A percentile compares a stretch with the other conserved stretches of the same genome.
These are phyloP conservation scores for Zeugodacus cucurbitae DNA, from an alignment of 1,140 invertebrate genomes.

Conservation along the genomic window DNA sequence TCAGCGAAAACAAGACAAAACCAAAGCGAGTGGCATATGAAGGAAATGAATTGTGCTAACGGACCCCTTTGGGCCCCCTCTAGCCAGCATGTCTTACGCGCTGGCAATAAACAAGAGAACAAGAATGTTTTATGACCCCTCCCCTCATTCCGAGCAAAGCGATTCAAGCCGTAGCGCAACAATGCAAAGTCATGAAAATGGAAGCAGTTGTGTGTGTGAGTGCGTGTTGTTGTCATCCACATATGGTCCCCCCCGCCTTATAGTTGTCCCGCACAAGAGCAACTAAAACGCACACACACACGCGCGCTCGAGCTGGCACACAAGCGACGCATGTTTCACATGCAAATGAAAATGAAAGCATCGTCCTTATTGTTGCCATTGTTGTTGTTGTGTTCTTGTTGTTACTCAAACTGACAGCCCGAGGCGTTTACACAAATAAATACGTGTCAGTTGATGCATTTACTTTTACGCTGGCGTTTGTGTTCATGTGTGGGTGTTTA, in stretches of 20 bases:
- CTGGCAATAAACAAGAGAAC: constrained; percentile 8
- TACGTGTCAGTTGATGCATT: not conserved
- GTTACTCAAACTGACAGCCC: not conserved
- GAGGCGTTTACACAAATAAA: not conserved
- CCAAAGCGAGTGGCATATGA: not conserved
- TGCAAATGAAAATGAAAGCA: constrained; percentile 18
- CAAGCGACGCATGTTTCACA: not conserved
- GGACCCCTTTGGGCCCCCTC: not conserved
- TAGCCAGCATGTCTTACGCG: not conserved
- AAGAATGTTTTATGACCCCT: not conserved
- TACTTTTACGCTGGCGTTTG: not conserved
- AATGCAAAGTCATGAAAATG: not conserved
- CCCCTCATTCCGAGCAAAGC: not conserved
- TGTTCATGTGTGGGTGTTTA: not conserved
- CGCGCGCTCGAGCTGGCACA: not conserved
- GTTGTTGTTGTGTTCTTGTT: not conserved
- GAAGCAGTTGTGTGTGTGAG: not conserved
- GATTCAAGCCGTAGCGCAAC: not conserved
- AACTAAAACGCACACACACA: not conserved
- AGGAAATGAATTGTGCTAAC: not conserved
- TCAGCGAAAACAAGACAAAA: not conserved
- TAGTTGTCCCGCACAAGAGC: too few species aligned
- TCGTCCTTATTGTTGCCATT: not conserved
- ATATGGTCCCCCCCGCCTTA: not conserved
- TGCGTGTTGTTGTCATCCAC: not conserved